Base-by-base conservation (phyloP, 2,888 invertebrate species). In the Leptura quadrifasciata region DNA sequence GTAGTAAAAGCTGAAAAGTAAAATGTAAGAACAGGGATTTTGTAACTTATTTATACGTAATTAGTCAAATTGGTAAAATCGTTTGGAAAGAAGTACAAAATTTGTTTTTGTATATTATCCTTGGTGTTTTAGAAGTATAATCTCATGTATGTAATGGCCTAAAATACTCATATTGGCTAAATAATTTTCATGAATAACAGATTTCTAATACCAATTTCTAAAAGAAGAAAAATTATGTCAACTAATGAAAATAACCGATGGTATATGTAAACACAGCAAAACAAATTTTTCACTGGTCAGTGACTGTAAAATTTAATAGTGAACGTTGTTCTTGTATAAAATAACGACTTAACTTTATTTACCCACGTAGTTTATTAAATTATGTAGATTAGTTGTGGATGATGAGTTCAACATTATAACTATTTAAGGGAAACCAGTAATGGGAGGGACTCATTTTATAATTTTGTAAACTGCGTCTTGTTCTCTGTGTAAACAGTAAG, bases 1-100 rank as follows among this genome's bases (percentile, higher is more conserved):
- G 84, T 21, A 85, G 86, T 75, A 84, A 84, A 70, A 87, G 85
- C 79, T 83, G 80, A 82, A 68, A 75, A 70, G 75, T 54, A 73
- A 21, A 9, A 57, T 65, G 65, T 27, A 73, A 24, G 35, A 39
- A 6, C 15, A 52, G 60, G 24, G 39, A 24, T 71, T 52, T 47
- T 58, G 24, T 52, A 61, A 52, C 47, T n/a, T 61, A 61, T 71
- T 71, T 71, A 70, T 47, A 60, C 27, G 52, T 71, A 71, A 61
- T 71, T 71, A 69, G 69, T 69, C 27, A 60, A 71, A 61, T 61
- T 61, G 61, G 52, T 71, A 61, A 71, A 12, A 52, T 24, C n/a
- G 52, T 65, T 65, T 47, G 39, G 70, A 71, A 69, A 58, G 69
- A 71, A 71, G 70, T 71, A 71, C 70, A 71, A 71, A 69, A 52